Evolutionary conservation across 2,888 invertebrate genomes (phyloP), one percentile per base, ranked within the genome.

Genomic region (Macroteleia sp.): DNA sequence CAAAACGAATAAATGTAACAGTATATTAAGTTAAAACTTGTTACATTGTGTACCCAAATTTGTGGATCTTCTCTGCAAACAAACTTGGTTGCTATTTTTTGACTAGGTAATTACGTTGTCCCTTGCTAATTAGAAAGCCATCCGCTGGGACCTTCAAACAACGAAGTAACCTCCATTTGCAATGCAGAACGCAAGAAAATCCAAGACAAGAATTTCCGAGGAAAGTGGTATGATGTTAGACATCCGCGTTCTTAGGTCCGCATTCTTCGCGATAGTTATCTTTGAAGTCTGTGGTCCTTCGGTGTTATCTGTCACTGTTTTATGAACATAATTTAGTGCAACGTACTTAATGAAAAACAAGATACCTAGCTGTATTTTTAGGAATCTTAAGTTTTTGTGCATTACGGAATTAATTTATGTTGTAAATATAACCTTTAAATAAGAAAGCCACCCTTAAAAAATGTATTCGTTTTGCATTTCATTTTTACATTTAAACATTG

Each of bases 41-140:
- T n/a, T n/a, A 62, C 46, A 46, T 20, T 10, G 12, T 52, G 52
- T 10, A 39, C 25, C 12, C 10, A 14, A 46, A 48, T 22, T 50
- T 30, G n/a, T 9, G 5, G 9, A 14, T 30, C n/a, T 16, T 44
- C 10, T 3, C 10, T 16, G 19, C 14, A 46, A 36, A 56, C 28
- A 61, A 48, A n/a, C n/a, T n/a, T 44, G 34, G 6, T 36, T 10
- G 25, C 10, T 3, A 36, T 44, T 46, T 42, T 52, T 52, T 16
- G n/a, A 17, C 32, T 34, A 44, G 19, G 46, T 39, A 56, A 56
- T 56, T 36, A 32, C 19, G 8, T 52, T 67, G 48, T 67, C 56
- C 67, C 22, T 56, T 39, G 56, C 19, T 67, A 67, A 67, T 67
- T 67, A 56, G 46, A 67, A 67, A 56, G 56, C 16, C 34, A 46